These are phyloP conservation scores for Hyles vespertilio DNA, from an alignment of 1,140 invertebrate species.

Conservation along the genomic window DNA sequence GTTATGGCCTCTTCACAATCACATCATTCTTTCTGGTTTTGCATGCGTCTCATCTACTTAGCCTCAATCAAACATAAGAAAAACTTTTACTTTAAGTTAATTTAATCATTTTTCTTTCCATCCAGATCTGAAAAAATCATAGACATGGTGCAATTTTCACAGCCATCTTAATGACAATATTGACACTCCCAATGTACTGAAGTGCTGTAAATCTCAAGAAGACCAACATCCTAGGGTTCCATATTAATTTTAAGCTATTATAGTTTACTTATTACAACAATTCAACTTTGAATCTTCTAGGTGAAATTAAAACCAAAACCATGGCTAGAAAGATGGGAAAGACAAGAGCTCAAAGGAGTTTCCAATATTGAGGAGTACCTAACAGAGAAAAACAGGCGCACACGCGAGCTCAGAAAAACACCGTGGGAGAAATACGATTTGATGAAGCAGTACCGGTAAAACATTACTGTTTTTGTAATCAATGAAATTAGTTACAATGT, in stretches of 20 bases:
- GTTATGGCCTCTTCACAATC: too few species aligned
- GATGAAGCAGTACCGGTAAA: constrained; percentile 93
- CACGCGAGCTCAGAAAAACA: constrained; percentile 77
- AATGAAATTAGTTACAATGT: not conserved
- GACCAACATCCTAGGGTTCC: too few species aligned
- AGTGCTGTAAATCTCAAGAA: too few species aligned
- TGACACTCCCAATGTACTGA: too few species aligned
- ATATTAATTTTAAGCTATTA: not conserved
- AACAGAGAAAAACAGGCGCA: constrained; percentile 78
- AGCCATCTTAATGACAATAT: too few species aligned
- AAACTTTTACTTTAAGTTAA: too few species aligned
- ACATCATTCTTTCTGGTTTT: too few species aligned
- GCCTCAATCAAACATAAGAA: too few species aligned
- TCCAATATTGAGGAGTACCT: constrained; percentile 78
- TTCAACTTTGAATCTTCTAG: constrained; percentile 51
- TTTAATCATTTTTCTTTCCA: too few species aligned
- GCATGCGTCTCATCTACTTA: too few species aligned
- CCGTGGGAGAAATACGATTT: constrained; percentile 95
- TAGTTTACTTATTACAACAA: not conserved
- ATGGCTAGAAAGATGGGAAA: constrained; percentile 92
- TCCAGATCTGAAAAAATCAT: too few species aligned
- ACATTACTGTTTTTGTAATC: constrained; percentile 25
- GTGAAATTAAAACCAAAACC: constrained; percentile 89
- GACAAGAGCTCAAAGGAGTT: constrained; percentile 87
- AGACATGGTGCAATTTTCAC: too few species aligned